Evolutionary conservation across 2,888 invertebrate species (phyloP).

Genomic region (Achlya flavicornis): DNA sequence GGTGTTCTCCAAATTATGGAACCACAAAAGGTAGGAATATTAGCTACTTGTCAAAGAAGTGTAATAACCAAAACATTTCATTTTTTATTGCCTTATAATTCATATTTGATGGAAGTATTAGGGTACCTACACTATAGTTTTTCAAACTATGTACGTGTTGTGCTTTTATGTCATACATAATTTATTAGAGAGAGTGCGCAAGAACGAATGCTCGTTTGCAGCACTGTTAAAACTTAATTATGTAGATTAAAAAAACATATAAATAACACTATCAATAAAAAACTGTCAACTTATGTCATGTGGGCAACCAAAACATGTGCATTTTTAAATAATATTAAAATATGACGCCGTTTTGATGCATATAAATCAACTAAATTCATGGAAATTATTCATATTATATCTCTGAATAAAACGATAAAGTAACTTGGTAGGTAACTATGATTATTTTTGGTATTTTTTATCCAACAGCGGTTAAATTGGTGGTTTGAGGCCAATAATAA

Average conservation of each 20-base stretch:
- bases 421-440: no score
- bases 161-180: constrained; percentile 20
- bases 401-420: no score
- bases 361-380: no score
- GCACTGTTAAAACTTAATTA: constrained; percentile 1
- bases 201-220: not conserved
- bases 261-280: constrained; percentile 32
- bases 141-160: not conserved
- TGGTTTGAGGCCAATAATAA: no score
- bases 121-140: not conserved
- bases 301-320: constrained; percentile 27
- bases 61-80: constrained; percentile 10
- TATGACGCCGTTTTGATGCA: no score
- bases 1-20: constrained; percentile 47
- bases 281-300: constrained; percentile 19
- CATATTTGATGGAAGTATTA: not conserved
- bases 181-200: constrained; percentile 23
- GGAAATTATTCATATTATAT: no score
- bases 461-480: no score
- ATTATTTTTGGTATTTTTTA: no score
- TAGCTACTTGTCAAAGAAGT: constrained; percentile 42
- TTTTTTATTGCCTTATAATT: not conserved
- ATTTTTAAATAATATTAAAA: no score
- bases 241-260: constrained; percentile 33
- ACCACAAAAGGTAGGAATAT: constrained; percentile 49